A percentile compares a stretch with the other conserved stretches of the same genome.
Evolutionary conservation across 2,888 invertebrate genomes (phyloP).

Genomic region (Trichogramma evanescens): DNA sequence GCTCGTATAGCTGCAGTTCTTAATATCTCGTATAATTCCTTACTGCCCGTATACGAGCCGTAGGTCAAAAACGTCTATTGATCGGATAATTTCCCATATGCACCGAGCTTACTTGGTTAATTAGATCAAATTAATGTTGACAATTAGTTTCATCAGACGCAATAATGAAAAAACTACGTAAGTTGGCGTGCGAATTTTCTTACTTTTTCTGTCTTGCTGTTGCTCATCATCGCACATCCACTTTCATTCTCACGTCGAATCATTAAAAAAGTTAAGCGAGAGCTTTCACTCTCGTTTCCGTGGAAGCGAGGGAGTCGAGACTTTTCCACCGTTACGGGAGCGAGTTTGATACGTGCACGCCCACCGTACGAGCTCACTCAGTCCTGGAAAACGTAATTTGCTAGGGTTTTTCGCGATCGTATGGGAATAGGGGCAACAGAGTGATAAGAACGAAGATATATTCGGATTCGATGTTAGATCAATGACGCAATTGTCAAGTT

Average conservation of each 20-base stretch:
- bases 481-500: no score
- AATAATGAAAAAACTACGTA: background rate
- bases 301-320: conserved; percentile 6
- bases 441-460: no score
- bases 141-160: no score
- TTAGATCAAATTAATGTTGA: no score
- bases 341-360: background rate
- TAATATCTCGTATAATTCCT: background rate
- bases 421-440: conserved; percentile 1
- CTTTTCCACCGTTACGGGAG: conserved; percentile 14
- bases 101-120: no score
- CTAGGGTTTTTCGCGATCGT: no score
- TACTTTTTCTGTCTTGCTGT: background rate
- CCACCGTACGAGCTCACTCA: no score
- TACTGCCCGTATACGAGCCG: background rate
- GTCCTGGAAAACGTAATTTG: no score
- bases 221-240: background rate
- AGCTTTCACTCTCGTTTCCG: background rate
- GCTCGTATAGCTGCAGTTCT: no score
- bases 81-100: no score
- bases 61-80: background rate
- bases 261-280: background rate
- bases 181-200: conserved; percentile 3
- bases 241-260: conserved; percentile 23
- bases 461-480: no score